Conservation (phyloP, 2,113 vertebrate genomes). For the Paradoxurus hermaphroditus region DNA sequence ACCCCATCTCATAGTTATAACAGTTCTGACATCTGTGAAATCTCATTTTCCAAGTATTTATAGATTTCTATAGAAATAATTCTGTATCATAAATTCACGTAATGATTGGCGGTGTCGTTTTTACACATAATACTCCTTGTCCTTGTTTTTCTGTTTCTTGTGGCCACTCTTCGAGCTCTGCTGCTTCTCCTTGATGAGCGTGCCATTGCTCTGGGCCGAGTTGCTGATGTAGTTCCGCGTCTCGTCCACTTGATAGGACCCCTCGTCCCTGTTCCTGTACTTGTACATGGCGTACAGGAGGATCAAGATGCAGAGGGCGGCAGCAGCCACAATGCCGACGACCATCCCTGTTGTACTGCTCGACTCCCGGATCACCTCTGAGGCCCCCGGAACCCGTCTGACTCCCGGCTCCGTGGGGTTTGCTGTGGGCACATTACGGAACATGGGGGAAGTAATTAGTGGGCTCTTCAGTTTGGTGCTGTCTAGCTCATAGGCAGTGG, state of each 20-base stretch:
- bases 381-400: conserved; percentile 98
- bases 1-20: conserved; percentile 80
- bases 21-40: conserved; percentile 81
- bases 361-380: conserved; percentile 99
- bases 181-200: conserved; percentile 97
- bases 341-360: conserved; percentile 99
- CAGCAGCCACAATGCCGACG: conserved; percentile 99
- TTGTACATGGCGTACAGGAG: conserved; percentile 99
- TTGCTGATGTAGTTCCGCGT: conserved; percentile 99
- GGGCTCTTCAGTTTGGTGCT: conserved; percentile 98
- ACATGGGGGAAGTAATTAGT: conserved; percentile 99
- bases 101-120: conserved; percentile 52
- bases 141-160: conserved; percentile 99
- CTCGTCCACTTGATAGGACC: conserved; percentile 99
- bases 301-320: conserved; percentile 99
- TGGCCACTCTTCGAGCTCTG: conserved; percentile 95
- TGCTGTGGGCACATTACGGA: conserved; percentile 99
- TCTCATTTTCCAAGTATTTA: conserved; percentile 75
- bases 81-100: conserved; percentile 74
- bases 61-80: conserved; percentile 81
- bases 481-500: conserved; percentile 99
- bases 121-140: conserved; percentile 99
- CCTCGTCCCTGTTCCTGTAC: conserved; percentile 99
- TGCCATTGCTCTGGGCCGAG: conserved; percentile 99
- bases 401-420: conserved; percentile 99